Conservation (phyloP, 2,113 vertebrate species). For the Colistium nudipinnis region DNA sequence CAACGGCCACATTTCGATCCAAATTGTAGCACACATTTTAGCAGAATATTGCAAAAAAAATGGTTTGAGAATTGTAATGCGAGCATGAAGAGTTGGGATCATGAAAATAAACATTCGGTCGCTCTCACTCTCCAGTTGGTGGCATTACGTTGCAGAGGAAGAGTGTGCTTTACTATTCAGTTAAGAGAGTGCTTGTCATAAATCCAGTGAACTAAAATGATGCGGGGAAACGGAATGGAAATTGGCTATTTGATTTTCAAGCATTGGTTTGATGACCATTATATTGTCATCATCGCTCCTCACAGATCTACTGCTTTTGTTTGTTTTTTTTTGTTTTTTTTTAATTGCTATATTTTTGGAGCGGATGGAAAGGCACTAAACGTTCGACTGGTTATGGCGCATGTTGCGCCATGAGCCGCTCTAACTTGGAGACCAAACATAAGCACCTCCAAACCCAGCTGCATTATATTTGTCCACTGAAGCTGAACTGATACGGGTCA, state of each 20-base stretch:
- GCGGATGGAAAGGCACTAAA: background rate
- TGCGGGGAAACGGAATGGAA: background rate
- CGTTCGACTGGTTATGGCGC: constrained; percentile 22
- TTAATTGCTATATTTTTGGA: no score
- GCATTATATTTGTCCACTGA: constrained; percentile 30
- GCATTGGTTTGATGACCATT: background rate
- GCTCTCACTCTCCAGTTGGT: background rate
- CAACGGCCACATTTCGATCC: background rate
- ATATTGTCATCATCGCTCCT: background rate
- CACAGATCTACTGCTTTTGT: background rate
- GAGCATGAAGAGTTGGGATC: background rate
- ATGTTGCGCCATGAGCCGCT: constrained; percentile 25
- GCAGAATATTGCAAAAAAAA: background rate
- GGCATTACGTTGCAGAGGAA: background rate
- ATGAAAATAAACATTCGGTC: background rate
- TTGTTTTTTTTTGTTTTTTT: background rate
- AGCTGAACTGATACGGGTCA: constrained; percentile 41
- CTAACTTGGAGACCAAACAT: constrained; percentile 34
- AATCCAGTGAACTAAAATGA: background rate
- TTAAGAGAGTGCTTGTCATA: background rate
- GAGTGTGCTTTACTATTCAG: background rate
- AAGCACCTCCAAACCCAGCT: constrained; percentile 20
- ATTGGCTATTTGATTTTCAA: background rate
- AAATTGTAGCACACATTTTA: background rate
- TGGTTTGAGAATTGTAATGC: background rate